A percentile compares a stretch with the other conserved stretches of the same genome.
These are phyloP conservation scores for Porites cylindrica DNA, from an alignment of 92 coral and sea anemone genomes.

Conservation along the genomic window DNA sequence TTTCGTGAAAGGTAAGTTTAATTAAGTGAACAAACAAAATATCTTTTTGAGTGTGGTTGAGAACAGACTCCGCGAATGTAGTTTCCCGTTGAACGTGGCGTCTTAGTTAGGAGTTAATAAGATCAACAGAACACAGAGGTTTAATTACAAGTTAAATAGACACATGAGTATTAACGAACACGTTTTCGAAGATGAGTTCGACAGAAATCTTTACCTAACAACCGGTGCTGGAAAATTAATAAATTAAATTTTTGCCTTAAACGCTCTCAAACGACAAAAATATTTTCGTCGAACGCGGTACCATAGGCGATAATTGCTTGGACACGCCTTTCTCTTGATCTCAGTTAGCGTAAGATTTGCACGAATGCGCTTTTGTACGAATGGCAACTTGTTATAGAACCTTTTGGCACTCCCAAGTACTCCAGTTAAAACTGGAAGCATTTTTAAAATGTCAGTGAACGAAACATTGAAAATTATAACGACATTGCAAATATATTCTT, in stretches of 20 bases:
- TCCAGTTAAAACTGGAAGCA: not conserved
- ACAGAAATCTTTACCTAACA: not conserved
- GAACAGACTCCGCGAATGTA: not conserved
- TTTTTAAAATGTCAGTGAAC: not conserved
- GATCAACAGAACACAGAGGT: not conserved
- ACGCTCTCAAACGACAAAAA: not conserved
- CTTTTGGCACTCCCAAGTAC: not conserved
- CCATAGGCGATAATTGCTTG: not conserved
- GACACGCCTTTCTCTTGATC: conserved; percentile 25
- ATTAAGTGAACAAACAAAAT: not conserved
- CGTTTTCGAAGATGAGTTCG: not conserved
- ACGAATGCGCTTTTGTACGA: conserved; percentile 4
- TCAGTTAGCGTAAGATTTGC: not conserved
- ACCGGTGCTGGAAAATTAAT: not conserved
- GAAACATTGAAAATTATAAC: not conserved
- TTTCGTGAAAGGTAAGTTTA: conserved; percentile 24
- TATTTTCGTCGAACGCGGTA: not conserved
- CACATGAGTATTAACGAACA: not conserved
- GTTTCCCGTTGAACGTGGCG: not conserved
- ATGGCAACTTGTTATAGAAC: not conserved
- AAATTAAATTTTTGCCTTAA: not conserved
- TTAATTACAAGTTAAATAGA: not conserved
- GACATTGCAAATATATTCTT: not conserved
- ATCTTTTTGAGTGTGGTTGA: not conserved
- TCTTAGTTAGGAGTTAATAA: not conserved